A percentile compares a stretch with the other conserved stretches of the same genome.
Conservation (phyloP, 2,888 invertebrate genomes). For the Steinernema scapterisci region DNA sequence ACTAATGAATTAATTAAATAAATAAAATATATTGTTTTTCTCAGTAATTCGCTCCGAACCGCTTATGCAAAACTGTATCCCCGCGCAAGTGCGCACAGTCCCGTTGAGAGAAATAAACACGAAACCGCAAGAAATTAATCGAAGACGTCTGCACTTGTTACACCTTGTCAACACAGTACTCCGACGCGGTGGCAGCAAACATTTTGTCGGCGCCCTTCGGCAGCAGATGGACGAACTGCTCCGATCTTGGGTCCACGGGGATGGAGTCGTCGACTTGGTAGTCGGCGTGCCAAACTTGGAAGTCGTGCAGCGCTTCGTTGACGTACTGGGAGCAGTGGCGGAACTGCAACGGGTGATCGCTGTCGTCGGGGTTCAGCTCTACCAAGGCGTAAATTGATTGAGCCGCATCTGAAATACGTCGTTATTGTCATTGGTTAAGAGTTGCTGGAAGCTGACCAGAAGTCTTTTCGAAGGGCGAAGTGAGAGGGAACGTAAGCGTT, state of each 20-base stretch:
- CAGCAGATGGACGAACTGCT: conserved; percentile 12
- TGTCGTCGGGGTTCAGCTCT: neutral
- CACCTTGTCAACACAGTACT: conserved; percentile 20
- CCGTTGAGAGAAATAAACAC: too few relatives aligned
- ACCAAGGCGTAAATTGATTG: neutral
- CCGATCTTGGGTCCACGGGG: neutral
- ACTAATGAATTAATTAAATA: too few relatives aligned
- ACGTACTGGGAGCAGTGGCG: conserved; percentile 18
- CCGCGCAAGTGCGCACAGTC: too few relatives aligned
- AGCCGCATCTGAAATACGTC: neutral
- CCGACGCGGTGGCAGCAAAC: conserved; percentile 17
- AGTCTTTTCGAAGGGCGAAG: neutral
- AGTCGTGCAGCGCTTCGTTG: neutral
- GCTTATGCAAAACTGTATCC: too few relatives aligned
- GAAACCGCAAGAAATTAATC: neutral
- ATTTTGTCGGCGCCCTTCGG: conserved; percentile 2
- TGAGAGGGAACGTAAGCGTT: neutral
- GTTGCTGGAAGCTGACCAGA: neutral
- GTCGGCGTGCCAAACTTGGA: conserved; percentile 21
- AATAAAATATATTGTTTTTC: too few relatives aligned
- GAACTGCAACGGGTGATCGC: neutral
- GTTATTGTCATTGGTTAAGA: neutral
- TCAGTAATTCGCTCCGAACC: too few relatives aligned
- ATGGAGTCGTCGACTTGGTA: conserved; percentile 17
- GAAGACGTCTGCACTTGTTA: neutral